These are phyloP conservation scores for Ameiurus melas DNA, from an alignment of 2,113 vertebrate genomes.

Conservation along the genomic window DNA sequence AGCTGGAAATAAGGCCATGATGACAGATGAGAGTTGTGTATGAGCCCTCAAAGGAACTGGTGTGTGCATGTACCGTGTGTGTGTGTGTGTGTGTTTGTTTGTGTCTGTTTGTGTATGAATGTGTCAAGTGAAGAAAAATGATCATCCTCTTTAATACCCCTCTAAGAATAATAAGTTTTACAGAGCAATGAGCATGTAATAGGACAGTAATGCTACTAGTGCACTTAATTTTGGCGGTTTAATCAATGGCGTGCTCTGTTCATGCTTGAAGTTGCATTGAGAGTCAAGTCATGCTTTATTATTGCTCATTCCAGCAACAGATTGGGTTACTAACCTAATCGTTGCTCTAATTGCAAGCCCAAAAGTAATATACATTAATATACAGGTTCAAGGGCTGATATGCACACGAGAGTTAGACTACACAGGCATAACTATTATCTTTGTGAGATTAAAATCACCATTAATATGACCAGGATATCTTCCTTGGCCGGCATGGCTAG, in stretches of 20 bases:
- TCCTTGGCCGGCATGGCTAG: not conserved
- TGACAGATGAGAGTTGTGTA: conserved; percentile 51
- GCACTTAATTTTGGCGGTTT: conserved; percentile 4
- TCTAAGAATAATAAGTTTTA: conserved; percentile 28
- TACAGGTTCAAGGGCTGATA: not conserved
- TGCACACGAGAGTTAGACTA: not conserved
- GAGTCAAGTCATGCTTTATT: conserved; percentile 19
- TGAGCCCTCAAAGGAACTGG: conserved; percentile 9
- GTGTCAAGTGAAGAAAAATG: conserved; percentile 43
- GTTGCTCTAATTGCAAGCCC: not conserved
- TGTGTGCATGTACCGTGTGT: conserved; percentile 7
- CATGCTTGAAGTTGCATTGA: not conserved
- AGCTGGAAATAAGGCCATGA: conserved; percentile 50
- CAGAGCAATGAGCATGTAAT: conserved; percentile 38
- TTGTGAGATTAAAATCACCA: conserved; percentile 3
- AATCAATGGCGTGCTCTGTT: not conserved
- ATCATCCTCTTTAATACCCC: conserved; percentile 27
- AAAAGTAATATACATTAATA: not conserved
- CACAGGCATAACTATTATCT: not conserved
- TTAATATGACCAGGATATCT: not conserved
- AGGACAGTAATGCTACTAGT: conserved; percentile 20
- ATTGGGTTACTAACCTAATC: not conserved
- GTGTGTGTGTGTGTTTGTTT: not conserved
- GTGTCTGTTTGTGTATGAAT: conserved; percentile 1
- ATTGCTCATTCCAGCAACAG: not conserved